Conservation (phyloP, 2,113 vertebrate species). For the Caracal caracal region DNA sequence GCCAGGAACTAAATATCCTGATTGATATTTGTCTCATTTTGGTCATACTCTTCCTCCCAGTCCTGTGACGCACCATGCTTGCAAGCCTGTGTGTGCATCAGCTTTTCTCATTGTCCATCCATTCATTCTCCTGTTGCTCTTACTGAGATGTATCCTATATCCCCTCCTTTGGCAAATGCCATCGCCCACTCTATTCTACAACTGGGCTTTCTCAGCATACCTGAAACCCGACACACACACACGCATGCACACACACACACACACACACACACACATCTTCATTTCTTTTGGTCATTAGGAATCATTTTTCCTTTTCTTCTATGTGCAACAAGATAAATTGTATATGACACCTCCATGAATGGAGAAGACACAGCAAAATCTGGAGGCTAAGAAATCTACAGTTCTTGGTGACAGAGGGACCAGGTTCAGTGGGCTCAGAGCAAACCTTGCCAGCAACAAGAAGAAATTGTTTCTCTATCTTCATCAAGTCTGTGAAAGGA, state of each 20-base stretch:
- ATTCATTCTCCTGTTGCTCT: not conserved
- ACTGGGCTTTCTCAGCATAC: not conserved
- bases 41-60: not conserved
- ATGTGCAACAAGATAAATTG: not conserved
- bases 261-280: not conserved
- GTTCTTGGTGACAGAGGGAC: not conserved
- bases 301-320: not conserved
- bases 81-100: not conserved
- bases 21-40: not conserved
- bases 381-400: not conserved
- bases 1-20: accelerated
- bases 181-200: not conserved
- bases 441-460: not conserved
- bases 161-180: not conserved
- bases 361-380: not conserved
- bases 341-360: not conserved
- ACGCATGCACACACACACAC: not conserved
- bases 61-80: too few relatives aligned
- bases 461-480: not conserved
- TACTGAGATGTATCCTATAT: not conserved
- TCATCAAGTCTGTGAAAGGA: not conserved
- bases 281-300: not conserved
- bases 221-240: accelerated
- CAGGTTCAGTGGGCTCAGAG: not conserved
- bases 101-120: not conserved